These are phyloP conservation scores for Nannoperca australis DNA, from an alignment of 2,797 vertebrate genomes.

Conservation along the genomic window DNA sequence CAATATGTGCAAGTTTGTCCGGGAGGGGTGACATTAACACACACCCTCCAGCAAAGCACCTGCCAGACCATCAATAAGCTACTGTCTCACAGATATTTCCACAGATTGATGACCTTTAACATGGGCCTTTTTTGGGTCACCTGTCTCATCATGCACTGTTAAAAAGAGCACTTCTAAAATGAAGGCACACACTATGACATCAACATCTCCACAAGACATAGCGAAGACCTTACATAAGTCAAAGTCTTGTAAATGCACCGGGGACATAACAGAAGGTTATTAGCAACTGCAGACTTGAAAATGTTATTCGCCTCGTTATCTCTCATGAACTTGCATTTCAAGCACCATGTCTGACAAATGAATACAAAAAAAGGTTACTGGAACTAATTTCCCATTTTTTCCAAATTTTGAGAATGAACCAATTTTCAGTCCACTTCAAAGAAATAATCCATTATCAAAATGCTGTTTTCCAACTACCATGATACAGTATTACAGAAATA, in stretches of 20 bases:
- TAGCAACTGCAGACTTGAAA: not conserved
- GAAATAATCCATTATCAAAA: constrained; percentile 3
- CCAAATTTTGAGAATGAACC: not conserved
- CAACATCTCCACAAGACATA: not conserved
- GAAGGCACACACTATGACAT: not conserved
- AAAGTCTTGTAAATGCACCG: not conserved
- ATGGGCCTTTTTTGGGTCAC: constrained; percentile 13
- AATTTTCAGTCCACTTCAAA: constrained; percentile 17
- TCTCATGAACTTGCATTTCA: not conserved
- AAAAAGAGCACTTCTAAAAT: constrained; percentile 21
- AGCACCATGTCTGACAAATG: not conserved
- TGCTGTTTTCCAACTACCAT: not conserved
- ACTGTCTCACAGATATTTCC: not conserved
- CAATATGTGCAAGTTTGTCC: constrained; percentile 13
- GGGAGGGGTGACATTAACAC: constrained; percentile 15
- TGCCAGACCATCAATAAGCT: constrained; percentile 17
- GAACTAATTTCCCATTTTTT: not conserved
- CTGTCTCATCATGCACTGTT: constrained; percentile 14
- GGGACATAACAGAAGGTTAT: not conserved
- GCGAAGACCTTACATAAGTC: not conserved
- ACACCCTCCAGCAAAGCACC: constrained; percentile 11
- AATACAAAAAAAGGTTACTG: not conserved
- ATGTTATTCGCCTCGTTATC: constrained; percentile 9
- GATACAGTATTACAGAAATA: not conserved
- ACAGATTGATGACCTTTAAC: constrained; percentile 10